Percentiles rank a stretch among this genome's conserved stretches.
Conservation (phyloP, 2,113 vertebrate species). For the Nematolebias whitei region DNA sequence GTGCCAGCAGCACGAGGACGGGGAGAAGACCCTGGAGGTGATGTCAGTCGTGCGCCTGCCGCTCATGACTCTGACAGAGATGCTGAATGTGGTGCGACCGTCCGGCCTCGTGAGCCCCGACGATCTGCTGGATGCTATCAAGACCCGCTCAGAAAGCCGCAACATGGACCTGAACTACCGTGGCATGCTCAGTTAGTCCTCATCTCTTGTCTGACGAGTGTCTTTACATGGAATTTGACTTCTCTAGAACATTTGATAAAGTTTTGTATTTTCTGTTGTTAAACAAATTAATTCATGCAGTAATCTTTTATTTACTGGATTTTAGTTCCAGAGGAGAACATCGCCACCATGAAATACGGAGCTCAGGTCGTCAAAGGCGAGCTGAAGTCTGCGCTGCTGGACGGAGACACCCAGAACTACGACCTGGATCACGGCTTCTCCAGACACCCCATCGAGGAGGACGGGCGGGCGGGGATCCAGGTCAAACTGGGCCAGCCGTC, state of each 20-base stretch:
- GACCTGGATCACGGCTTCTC: slow-evolving; percentile 99
- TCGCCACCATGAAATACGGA: slow-evolving; percentile 97
- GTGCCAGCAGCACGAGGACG: slow-evolving; percentile 92
- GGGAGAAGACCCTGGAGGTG: slow-evolving; percentile 84
- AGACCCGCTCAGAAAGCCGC: slow-evolving; percentile 94
- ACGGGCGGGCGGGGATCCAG: slow-evolving; percentile 92
- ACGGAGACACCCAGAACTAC: slow-evolving; percentile 98
- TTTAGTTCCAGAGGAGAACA: slow-evolving; percentile 95
- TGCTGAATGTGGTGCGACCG: slow-evolving; percentile 94
- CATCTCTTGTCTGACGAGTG: too few relatives aligned
- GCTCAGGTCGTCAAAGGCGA: slow-evolving; percentile 97
- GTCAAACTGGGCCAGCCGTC: slow-evolving; percentile 94
- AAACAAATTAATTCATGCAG: too few relatives aligned
- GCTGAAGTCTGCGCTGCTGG: slow-evolving; percentile 93
- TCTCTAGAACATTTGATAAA: not conserved
- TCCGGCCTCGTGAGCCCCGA: slow-evolving; percentile 92
- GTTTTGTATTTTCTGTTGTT: not conserved
- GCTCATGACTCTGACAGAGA: slow-evolving; percentile 95
- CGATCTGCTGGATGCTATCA: slow-evolving; percentile 96
- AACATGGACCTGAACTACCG: slow-evolving; percentile 99
- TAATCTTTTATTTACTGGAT: not conserved
- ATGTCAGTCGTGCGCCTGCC: slow-evolving; percentile 94
- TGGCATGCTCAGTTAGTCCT: slow-evolving; percentile 93
- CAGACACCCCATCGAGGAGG: slow-evolving; percentile 94
- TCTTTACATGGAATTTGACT: not conserved